Conservation (phyloP, 2,113 vertebrate genomes). For the Chascanopsetta lugubris region DNA sequence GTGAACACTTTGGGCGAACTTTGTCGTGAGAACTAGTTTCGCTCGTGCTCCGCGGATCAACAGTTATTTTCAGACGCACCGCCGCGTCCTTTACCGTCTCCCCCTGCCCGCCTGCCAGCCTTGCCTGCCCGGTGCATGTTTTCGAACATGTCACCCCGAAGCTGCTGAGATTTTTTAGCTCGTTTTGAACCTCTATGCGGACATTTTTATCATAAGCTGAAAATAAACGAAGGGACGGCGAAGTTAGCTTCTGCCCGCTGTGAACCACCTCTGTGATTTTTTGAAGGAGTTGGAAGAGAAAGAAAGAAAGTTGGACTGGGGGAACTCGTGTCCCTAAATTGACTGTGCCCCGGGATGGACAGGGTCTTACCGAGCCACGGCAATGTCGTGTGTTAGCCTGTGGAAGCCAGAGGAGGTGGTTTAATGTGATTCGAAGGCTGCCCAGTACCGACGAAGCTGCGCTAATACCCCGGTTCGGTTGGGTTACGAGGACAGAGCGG, state of each 20-base stretch:
- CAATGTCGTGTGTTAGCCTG: background rate
- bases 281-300: slow-evolving; percentile 47
- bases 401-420: slow-evolving; percentile 6
- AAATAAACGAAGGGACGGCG: background rate
- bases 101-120: too few species aligned
- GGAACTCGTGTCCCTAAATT: slow-evolving; percentile 50
- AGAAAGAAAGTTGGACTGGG: slow-evolving; percentile 64
- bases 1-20: background rate
- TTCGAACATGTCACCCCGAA: slow-evolving; percentile 36
- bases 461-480: slow-evolving; percentile 57
- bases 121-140: slow-evolving; percentile 1
- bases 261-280: slow-evolving; percentile 67
- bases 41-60: background rate
- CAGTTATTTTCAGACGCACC: background rate
- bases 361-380: background rate
- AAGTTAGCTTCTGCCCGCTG: slow-evolving; percentile 16
- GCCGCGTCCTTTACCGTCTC: background rate
- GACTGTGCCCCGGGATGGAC: slow-evolving; percentile 47
- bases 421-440: slow-evolving; percentile 35
- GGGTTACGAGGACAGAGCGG: slow-evolving; percentile 66
- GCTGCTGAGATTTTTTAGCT: background rate
- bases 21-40: background rate
- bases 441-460: slow-evolving; percentile 10
- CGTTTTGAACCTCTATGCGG: background rate
- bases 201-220: background rate